A percentile compares a stretch with the other conserved stretches of the same genome.
Conservation (phyloP, 1,140 invertebrate species). For the Bombus ignitus region DNA sequence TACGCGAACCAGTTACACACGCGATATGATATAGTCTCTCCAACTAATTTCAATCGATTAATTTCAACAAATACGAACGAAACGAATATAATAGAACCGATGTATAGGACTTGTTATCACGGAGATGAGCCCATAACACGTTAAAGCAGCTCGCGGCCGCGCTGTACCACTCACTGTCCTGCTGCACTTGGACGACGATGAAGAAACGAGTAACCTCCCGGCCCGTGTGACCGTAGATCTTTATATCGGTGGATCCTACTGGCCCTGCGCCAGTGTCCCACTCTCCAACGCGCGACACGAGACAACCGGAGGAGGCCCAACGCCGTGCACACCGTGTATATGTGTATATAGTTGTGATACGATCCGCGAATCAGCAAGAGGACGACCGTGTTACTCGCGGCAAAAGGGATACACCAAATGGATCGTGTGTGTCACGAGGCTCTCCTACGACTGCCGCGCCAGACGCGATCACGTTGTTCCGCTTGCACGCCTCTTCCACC, state of each 20-base stretch:
- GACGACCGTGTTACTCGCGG: conserved; percentile 18
- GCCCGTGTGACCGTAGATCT: conserved; percentile 59
- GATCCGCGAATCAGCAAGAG: not conserved
- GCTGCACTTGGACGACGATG: conserved; percentile 64
- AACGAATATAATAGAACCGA: not conserved
- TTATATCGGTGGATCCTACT: conserved; percentile 67
- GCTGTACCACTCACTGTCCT: conserved; percentile 42
- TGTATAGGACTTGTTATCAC: not conserved
- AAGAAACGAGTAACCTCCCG: conserved; percentile 59
- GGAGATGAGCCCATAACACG: conserved; percentile 7
- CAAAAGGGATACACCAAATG: conserved; percentile 7
- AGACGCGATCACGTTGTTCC: conserved; percentile 50
- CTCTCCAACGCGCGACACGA: conserved; percentile 43
- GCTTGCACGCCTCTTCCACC: conserved; percentile 53
- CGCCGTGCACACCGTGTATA: not conserved
- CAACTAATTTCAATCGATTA: not conserved
- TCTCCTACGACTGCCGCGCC: conserved; percentile 51
- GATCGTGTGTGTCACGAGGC: conserved; percentile 53
- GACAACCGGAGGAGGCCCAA: conserved; percentile 8
- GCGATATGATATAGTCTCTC: not conserved
- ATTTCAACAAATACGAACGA: not conserved
- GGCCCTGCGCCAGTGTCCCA: conserved; percentile 65
- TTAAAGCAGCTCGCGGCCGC: not conserved
- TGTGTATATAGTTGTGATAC: no score
- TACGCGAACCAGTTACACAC: not conserved